phyloP scores from a whole-genome alignment of 2,113 vertebrate species.

The Pleuronectes platessa region DNA sequence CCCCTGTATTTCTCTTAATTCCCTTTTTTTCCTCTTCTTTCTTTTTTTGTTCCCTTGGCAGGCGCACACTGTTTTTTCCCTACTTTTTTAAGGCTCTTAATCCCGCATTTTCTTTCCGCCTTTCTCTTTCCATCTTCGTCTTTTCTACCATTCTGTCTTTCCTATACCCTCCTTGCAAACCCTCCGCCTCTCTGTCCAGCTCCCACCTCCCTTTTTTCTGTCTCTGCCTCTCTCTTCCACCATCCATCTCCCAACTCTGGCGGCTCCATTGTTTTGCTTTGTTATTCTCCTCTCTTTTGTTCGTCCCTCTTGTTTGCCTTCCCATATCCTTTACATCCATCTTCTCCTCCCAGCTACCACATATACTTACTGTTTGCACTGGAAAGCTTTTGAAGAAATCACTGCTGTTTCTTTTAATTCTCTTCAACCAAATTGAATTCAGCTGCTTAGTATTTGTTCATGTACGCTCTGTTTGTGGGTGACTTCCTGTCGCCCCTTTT shows the following conservation, averaged over 20 bases:
- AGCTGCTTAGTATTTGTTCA: constrained; percentile 38
- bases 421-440: constrained; percentile 57
- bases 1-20: constrained; percentile 42
- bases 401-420: constrained; percentile 59
- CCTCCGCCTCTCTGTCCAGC: background rate
- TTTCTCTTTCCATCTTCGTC: constrained; percentile 33
- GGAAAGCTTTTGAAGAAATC: constrained; percentile 49
- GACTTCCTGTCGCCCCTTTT: background rate
- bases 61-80: background rate
- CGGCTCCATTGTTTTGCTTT: constrained; percentile 64
- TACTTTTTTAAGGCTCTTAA: constrained; percentile 45
- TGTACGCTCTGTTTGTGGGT: background rate
- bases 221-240: constrained; percentile 39
- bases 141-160: constrained; percentile 37
- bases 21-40: background rate
- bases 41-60: constrained; percentile 17
- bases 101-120: constrained; percentile 40
- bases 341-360: constrained; percentile 28
- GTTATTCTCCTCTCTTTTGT: constrained; percentile 64
- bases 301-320: constrained; percentile 67
- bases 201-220: constrained; percentile 27
- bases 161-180: constrained; percentile 7
- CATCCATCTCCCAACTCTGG: constrained; percentile 59
- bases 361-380: constrained; percentile 31
- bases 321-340: constrained; percentile 59